Evolutionary conservation across 2,888 invertebrate genomes (phyloP).

Genomic region (Sepioteuthis lessoniana): DNA sequence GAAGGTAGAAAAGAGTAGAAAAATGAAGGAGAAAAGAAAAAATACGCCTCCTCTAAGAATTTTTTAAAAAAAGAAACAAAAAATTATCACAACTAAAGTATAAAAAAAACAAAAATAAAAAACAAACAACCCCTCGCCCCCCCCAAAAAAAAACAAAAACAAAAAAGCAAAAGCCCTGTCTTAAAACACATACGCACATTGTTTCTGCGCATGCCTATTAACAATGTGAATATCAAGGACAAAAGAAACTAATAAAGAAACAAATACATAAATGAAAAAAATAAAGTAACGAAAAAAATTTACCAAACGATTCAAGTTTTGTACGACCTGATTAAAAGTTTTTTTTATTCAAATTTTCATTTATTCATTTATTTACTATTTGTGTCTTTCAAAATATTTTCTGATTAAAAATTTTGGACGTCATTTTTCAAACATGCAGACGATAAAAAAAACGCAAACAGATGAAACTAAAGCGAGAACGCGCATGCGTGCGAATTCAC

Average conservation of each 20-base stretch:
- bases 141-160: neutral
- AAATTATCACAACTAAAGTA: too few relatives aligned
- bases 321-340: neutral
- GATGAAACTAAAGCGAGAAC: neutral
- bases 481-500: neutral
- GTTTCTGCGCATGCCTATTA: neutral
- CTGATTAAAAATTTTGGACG: neutral
- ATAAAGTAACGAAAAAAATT: neutral
- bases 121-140: too few relatives aligned
- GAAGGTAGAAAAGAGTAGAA: too few relatives aligned
- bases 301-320: neutral
- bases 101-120: too few relatives aligned
- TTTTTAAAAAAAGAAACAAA: too few relatives aligned
- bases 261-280: neutral
- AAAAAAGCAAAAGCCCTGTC: neutral
- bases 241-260: neutral
- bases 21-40: too few relatives aligned
- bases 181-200: neutral
- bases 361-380: neutral
- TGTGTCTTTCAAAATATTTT: neutral
- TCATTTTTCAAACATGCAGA: neutral
- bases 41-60: too few relatives aligned
- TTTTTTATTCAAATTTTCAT: neutral
- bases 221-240: neutral
- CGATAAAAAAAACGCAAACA: neutral